Percentiles rank a stretch among this genome's conserved stretches.
phyloP scores from a whole-genome alignment of 1,140 invertebrate genomes.

The Mizuhopecten yessoensis region DNA sequence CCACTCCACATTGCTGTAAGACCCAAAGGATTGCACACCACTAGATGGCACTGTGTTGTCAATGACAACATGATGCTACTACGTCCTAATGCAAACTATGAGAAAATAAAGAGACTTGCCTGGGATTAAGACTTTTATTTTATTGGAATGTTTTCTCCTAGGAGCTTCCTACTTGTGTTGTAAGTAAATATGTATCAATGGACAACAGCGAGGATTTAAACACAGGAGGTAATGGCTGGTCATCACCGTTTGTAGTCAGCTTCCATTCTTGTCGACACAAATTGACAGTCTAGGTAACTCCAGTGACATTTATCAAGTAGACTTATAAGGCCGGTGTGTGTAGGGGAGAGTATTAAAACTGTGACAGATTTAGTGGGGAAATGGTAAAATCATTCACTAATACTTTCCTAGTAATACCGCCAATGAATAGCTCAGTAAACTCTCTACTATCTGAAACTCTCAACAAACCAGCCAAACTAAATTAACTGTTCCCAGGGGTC shows the following conservation, averaged over 20 bases:
- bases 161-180: neutral
- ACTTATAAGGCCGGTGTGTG: too few species aligned
- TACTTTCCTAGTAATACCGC: too few species aligned
- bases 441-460: too few species aligned
- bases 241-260: neutral
- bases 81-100: neutral
- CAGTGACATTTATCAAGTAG: too few species aligned
- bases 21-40: neutral
- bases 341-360: too few species aligned
- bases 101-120: slow-evolving; percentile 8
- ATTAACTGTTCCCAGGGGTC: too few species aligned
- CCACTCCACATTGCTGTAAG: neutral
- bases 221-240: neutral
- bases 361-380: too few species aligned
- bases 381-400: too few species aligned
- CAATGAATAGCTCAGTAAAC: too few species aligned
- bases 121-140: neutral
- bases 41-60: neutral
- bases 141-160: slow-evolving; percentile 12
- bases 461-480: too few species aligned
- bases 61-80: neutral
- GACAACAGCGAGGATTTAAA: neutral
- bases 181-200: neutral
- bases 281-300: neutral
- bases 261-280: neutral